phyloP scores from a whole-genome alignment of 1,140 invertebrate species.

The Listronotus bonariensis region DNA sequence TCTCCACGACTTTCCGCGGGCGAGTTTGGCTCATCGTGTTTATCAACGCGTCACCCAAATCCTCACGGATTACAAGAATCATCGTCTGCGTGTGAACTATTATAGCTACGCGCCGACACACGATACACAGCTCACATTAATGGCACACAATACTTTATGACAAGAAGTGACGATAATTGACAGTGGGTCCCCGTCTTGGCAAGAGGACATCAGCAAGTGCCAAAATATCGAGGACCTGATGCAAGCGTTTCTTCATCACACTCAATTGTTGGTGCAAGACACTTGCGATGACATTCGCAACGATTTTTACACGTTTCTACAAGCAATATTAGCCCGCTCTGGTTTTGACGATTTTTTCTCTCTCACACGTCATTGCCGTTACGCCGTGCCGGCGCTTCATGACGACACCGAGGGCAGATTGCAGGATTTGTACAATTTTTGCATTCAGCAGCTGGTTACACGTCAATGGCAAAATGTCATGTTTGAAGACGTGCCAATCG shows the following conservation, averaged over 20 bases:
- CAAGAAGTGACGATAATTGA: neutral
- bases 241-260: neutral
- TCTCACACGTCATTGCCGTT: neutral
- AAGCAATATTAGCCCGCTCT: neutral
- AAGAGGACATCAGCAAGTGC: neutral
- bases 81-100: neutral
- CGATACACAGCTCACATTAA: neutral
- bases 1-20: neutral
- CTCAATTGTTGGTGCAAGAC: neutral
- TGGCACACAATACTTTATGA: neutral
- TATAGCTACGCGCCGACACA: constrained; percentile 3
- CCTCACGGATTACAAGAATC: neutral
- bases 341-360: neutral
- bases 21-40: neutral
- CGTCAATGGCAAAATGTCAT: neutral
- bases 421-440: neutral
- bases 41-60: neutral
- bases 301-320: neutral
- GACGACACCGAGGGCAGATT: neutral
- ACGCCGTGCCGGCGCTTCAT: neutral
- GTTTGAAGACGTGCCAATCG: neutral
- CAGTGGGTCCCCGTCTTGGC: neutral
- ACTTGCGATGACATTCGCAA: neutral
- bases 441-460: neutral
- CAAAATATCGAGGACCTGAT: constrained; percentile 1